Evolutionary conservation across 2,888 invertebrate genomes (phyloP), one percentile per base, ranked within the genome.

Genomic region (Crepidodera aurea): DNA sequence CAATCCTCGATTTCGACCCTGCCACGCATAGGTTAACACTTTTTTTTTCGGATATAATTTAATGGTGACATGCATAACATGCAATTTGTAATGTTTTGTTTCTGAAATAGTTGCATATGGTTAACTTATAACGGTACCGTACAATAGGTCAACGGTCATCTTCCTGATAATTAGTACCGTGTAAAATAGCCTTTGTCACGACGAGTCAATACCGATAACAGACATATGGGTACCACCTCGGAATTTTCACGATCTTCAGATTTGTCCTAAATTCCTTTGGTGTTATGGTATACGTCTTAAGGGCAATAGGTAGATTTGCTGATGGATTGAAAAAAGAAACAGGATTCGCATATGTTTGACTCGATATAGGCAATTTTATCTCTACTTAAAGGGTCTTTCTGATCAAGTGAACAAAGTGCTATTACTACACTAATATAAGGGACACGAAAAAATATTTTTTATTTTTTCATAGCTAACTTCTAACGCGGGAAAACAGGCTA

Each of bases 71-170:
- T 22, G 39, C 48, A 29, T 32, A 48, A 48, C 29, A 50, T 48
- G 29, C 37, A 22, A 48, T 48, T 48, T 48, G 22, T 46, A 56
- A 56, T 56, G 44, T 56, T 56, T 56, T 46, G 56, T 56, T 34
- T 46, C 19, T 56, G 32, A 50, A 57, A 57, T 57, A 12, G 57
- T 57, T 59, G 54, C 54, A 59, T 59, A 59, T 63, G 50, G 34
- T 59, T 63, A 50, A 55, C 48, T 59, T 44, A 16, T 63, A 63
- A 63, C 63, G 63, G 63, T 63, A 50, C 12, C 22, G 10, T 44
- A 34, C 51, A 59, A 40, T 55, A 51, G 63, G 63, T 63, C 63
- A 63, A 51, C 44, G 63, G 63, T 63, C 63, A 63, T 42, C 27
- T 44, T 51, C 59, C 34, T 39, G 50, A 55, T 59, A 59, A 62